Base-by-base conservation (phyloP, 1,140 invertebrate genomes). In the Halotydeus destructor region DNA sequence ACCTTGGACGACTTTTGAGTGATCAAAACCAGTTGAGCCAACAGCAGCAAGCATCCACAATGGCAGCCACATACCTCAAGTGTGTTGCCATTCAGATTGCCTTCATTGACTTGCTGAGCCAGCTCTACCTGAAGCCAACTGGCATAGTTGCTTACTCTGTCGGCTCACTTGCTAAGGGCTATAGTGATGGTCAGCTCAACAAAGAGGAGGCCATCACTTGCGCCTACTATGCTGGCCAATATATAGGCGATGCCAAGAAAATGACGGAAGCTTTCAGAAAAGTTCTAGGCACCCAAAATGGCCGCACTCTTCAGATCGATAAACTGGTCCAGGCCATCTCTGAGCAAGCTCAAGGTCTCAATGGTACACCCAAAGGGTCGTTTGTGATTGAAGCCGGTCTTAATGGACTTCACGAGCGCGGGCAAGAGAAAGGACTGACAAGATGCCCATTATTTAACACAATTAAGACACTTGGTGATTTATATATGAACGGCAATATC, bases 71-170 rank as follows among this genome's bases (percentile, higher is more conserved):
- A n/a, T n/a, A n/a, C n/a, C n/a, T n/a, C n/a, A n/a, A n/a, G n/a
- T n/a, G n/a, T 53, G 84, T 86, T 27, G 81, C 86, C 24, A 77
- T 94, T 55, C 91, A 98, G 64, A 75, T 96, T 41, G 88, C 81
- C 6, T 60, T 97, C 0, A 75, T 85, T 2, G 86, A 96, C 60
- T 53, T 86, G 16, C 61, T 97, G n/a, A 70, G 62, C 25, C 62
- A 62, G 3, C 49, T 93, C 30, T 78, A 74, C 39, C 68, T 97
- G 9, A 62, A 70, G 36, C 81, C 86, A 5, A 84, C 94, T 60
- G 86, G 85, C 36, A 85, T 97, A 50, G 63, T 97, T 31, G 91
- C 91, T 1, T 89, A 97, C 58, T 96, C 88, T 0, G 85, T 86
- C 9, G 85, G 85, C 22, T 85, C 93, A 65, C 62, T 91, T 38